Conservation (phyloP, 37 sponge, comb jelly and placozoan species). For the Diacarnus erythraeanus region DNA sequence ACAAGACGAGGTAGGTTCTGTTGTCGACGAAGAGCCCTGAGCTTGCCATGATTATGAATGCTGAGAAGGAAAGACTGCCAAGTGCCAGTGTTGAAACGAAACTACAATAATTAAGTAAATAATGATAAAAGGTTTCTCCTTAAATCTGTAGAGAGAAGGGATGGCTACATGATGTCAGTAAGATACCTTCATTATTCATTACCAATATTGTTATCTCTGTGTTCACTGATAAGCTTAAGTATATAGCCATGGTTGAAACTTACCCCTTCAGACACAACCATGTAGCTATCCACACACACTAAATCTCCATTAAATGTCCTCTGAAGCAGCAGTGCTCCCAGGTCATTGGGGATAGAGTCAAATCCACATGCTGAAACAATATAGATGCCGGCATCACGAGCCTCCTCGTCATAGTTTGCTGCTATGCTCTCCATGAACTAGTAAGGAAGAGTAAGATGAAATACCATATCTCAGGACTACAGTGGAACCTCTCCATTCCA, state of each 20-base stretch:
- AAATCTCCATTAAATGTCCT: slow-evolving; percentile 65
- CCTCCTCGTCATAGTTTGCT: slow-evolving; percentile 64
- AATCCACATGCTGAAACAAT: slow-evolving; percentile 89
- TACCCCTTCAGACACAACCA: slow-evolving; percentile 17
- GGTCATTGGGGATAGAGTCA: slow-evolving; percentile 91
- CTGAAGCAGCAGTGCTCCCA: slow-evolving; percentile 70
- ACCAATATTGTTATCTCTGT: not conserved
- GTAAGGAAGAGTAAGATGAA: not conserved
- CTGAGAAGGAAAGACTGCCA: slow-evolving; percentile 78
- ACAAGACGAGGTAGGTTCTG: slow-evolving; percentile 5
- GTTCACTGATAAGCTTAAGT: too few species aligned
- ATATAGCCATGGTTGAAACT: too few species aligned
- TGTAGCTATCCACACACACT: slow-evolving; percentile 68
- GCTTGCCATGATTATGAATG: slow-evolving; percentile 30
- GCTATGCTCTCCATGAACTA: slow-evolving; percentile 77
- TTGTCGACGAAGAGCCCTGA: slow-evolving; percentile 47
- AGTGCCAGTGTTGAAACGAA: slow-evolving; percentile 68
- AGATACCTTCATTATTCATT: not conserved
- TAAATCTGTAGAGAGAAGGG: too few species aligned
- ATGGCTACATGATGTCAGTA: not conserved
- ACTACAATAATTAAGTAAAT: slow-evolving; percentile 5
- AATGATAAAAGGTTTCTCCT: not conserved
- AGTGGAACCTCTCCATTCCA: too few species aligned
- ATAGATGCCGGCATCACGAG: slow-evolving; percentile 77
- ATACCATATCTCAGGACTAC: not conserved